Evolutionary conservation across 2,113 vertebrate genomes (phyloP).

Genomic region (Pterocles gutturalis): DNA sequence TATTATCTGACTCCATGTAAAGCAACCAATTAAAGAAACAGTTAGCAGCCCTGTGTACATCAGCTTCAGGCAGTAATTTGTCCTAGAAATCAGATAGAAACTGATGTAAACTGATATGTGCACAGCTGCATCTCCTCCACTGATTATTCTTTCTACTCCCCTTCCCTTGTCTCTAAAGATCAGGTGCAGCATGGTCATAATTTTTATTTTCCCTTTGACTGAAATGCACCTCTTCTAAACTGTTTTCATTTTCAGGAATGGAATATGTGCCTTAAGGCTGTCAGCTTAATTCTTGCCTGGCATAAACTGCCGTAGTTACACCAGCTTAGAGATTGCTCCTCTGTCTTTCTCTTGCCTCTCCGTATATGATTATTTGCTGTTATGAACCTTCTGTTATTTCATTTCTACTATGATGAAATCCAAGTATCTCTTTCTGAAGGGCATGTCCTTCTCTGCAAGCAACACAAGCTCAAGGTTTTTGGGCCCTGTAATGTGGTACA

Average conservation of each 20-base stretch:
- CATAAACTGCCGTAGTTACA: background rate
- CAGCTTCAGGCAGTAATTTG: slow-evolving; percentile 63
- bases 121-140: background rate
- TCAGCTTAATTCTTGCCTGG: background rate
- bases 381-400: background rate
- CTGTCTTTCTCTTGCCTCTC: background rate
- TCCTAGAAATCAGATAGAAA: slow-evolving; percentile 63
- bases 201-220: background rate
- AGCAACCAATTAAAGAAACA: slow-evolving; percentile 52
- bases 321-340: background rate
- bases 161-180: background rate
- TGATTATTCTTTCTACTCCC: background rate
- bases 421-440: background rate
- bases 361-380: background rate
- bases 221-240: background rate
- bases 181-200: background rate
- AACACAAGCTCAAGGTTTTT: background rate
- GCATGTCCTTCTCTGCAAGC: background rate
- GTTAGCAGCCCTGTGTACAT: slow-evolving; percentile 20
- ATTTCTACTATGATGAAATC: background rate
- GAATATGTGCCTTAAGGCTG: background rate
- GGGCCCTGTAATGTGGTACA: background rate
- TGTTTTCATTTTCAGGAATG: background rate
- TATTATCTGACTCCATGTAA: slow-evolving; percentile 55
- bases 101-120: slow-evolving; percentile 51